phyloP scores from a whole-genome alignment of 2,113 vertebrate genomes.

The Peromyscus polionotus region DNA sequence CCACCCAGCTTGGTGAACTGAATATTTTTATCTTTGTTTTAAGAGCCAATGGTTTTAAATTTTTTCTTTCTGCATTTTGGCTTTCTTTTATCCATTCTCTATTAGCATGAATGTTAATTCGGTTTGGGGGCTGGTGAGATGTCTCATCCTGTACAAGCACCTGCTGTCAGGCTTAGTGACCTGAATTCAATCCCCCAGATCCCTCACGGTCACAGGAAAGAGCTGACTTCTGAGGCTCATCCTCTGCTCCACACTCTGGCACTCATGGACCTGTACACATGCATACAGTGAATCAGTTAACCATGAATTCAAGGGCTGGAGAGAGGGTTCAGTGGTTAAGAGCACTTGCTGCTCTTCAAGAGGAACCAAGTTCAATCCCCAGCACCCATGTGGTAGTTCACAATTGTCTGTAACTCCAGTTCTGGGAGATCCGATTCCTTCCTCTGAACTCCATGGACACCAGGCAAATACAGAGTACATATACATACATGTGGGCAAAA shows the following conservation, averaged over 20 bases:
- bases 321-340: neutral
- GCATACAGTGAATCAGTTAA: neutral
- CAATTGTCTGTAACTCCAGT: neutral
- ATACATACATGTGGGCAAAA: neutral
- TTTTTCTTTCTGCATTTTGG: neutral
- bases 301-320: neutral
- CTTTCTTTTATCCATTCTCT: neutral
- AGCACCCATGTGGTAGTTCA: neutral
- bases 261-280: neutral
- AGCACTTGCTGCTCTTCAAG: neutral
- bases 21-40: slow-evolving; percentile 29
- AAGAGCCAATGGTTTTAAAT: neutral
- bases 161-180: neutral
- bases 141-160: neutral
- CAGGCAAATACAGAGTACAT: neutral
- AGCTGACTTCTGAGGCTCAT: neutral
- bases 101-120: neutral
- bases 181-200: neutral
- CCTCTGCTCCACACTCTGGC: neutral
- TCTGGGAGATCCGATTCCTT: neutral
- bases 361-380: neutral
- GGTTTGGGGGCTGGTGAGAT: neutral
- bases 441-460: neutral
- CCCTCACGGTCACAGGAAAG: neutral
- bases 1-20: neutral